Evolutionary conservation across 2,113 vertebrate species (phyloP).

Genomic region (Poeciliopsis occidentalis): DNA sequence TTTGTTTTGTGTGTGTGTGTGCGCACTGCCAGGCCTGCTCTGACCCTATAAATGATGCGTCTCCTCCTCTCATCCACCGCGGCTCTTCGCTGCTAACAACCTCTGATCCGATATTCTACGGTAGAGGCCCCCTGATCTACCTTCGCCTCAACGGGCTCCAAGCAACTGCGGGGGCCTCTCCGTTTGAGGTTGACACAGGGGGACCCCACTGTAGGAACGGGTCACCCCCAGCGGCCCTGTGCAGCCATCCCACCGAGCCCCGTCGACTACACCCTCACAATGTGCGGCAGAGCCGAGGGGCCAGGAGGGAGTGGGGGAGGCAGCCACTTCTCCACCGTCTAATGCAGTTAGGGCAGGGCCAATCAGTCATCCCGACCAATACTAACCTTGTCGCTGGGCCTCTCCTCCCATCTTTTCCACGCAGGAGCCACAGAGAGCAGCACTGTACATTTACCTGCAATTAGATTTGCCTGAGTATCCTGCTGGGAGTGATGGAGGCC

Average conservation of each 20-base stretch:
- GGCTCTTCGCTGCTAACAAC: conserved; percentile 87
- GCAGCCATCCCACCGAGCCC: conserved; percentile 8
- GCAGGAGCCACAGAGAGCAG: conserved; percentile 70
- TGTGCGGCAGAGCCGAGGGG: conserved; percentile 31
- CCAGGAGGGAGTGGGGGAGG: conserved; percentile 39
- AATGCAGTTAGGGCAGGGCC: conserved; percentile 72
- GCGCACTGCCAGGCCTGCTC: conserved; percentile 62
- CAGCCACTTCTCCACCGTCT: conserved; percentile 75
- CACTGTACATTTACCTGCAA: conserved; percentile 79
- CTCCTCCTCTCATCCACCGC: conserved; percentile 79
- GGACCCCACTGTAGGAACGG: conserved; percentile 23
- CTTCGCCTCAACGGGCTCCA: conserved; percentile 46
- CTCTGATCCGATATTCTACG: conserved; percentile 80
- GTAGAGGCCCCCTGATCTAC: conserved; percentile 66
- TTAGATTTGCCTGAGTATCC: conserved; percentile 76
- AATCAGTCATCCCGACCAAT: conserved; percentile 80
- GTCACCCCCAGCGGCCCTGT: conserved; percentile 37
- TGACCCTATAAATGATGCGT: conserved; percentile 86
- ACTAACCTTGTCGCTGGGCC: conserved; percentile 78
- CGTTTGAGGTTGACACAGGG: conserved; percentile 47
- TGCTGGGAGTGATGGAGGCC: conserved; percentile 74
- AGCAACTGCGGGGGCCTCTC: conserved; percentile 49
- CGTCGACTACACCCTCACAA: conserved; percentile 21
- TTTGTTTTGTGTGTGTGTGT: conserved; percentile 1
- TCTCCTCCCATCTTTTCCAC: conserved; percentile 72